Evolutionary conservation across 2,113 vertebrate species (phyloP).

Genomic region (Sander vitreus): DNA sequence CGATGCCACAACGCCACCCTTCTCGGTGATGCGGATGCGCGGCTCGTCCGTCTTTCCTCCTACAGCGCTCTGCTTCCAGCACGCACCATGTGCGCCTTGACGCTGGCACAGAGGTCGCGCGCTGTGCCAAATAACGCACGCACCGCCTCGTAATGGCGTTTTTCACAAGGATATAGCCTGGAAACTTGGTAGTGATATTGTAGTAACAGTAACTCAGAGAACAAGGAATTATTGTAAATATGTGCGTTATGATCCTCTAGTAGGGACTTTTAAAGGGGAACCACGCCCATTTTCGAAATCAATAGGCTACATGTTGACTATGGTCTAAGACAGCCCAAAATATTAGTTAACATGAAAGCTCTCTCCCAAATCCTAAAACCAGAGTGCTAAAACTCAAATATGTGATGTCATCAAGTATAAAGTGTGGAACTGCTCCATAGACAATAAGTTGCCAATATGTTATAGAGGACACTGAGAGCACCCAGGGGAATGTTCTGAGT

Average conservation of each 20-base stretch:
- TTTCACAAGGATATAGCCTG: neutral
- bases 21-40: slow-evolving; percentile 52
- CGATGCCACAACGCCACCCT: slow-evolving; percentile 52
- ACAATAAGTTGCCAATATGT: too few relatives aligned
- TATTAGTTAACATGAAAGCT: too few relatives aligned
- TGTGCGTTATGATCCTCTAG: neutral
- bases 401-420: too few relatives aligned
- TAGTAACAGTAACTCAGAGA: neutral
- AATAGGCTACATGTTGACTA: too few relatives aligned
- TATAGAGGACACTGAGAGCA: too few relatives aligned
- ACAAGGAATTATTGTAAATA: neutral
- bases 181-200: neutral
- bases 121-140: slow-evolving; percentile 58
- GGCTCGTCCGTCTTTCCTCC: slow-evolving; percentile 46
- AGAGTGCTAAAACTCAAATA: too few relatives aligned
- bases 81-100: slow-evolving; percentile 21
- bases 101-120: slow-evolving; percentile 57
- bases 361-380: too few relatives aligned
- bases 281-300: too few relatives aligned
- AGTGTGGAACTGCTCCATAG: too few relatives aligned
- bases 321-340: too few relatives aligned
- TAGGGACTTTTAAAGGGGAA: neutral
- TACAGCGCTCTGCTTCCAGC: slow-evolving; percentile 29
- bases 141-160: slow-evolving; percentile 30
- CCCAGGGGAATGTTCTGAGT: too few relatives aligned